Percentiles rank a stretch among this genome's conserved stretches.
phyloP scores from a whole-genome alignment of 1,140 invertebrate genomes.

The Cryptotermes secundus region DNA sequence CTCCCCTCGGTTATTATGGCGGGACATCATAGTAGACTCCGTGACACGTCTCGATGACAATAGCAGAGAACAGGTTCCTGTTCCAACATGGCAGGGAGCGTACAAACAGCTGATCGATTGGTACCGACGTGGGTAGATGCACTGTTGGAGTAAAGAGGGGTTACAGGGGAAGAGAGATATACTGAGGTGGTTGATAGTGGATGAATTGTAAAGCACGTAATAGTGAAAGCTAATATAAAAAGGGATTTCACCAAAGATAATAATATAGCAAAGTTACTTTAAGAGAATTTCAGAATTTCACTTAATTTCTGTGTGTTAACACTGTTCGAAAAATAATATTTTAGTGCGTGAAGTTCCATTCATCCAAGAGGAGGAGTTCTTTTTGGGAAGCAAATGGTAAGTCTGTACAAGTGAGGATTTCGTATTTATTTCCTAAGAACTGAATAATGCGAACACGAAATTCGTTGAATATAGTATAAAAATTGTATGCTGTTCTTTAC shows the following conservation, averaged over 20 bases:
- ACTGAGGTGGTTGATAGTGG: neutral
- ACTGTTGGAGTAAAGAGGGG: neutral
- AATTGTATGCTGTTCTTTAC: no score
- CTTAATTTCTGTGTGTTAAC: neutral
- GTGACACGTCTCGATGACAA: neutral
- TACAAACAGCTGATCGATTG: slow-evolving; percentile 19
- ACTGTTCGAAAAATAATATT: neutral
- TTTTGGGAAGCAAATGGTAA: neutral
- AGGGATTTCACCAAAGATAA: neutral
- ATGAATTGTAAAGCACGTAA: neutral
- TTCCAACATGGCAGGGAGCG: slow-evolving; percentile 2
- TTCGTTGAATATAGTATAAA: no score
- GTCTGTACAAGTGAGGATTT: neutral
- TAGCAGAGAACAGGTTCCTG: neutral
- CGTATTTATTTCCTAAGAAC: neutral
- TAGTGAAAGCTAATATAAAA: neutral
- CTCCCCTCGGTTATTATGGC: neutral
- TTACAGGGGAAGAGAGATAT: neutral
- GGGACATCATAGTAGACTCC: neutral
- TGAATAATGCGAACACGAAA: no score
- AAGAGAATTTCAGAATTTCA: neutral
- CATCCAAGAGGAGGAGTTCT: neutral
- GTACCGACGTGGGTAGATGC: slow-evolving; percentile 6
- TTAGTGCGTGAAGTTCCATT: neutral
- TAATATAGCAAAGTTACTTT: neutral